phyloP scores from a whole-genome alignment of 2,113 vertebrate genomes.

The Lepus timidus region DNA sequence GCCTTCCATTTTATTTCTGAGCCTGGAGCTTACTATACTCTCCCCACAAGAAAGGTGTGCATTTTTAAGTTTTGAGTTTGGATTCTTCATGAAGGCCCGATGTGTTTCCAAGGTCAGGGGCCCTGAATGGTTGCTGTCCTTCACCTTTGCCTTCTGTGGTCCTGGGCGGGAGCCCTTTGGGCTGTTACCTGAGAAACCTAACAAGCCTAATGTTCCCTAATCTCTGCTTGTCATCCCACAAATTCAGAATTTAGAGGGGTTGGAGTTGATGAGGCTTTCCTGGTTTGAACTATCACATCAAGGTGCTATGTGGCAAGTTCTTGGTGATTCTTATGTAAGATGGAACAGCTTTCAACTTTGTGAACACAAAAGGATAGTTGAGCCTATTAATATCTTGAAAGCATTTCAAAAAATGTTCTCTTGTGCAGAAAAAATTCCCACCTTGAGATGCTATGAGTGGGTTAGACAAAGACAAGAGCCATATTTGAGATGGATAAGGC shows the following conservation, averaged over 20 bases:
- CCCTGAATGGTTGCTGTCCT: background rate
- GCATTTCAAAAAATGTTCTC: constrained; percentile 5
- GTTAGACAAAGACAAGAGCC: constrained; percentile 61
- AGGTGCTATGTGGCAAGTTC: background rate
- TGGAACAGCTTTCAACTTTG: constrained; percentile 18
- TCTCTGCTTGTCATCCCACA: background rate
- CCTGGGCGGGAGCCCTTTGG: rapidly evolving
- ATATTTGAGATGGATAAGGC: constrained; percentile 57
- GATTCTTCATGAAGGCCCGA: background rate
- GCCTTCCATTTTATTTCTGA: background rate
- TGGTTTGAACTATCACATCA: background rate
- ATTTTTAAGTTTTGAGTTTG: background rate
- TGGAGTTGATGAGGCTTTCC: background rate
- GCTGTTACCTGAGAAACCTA: too few species aligned
- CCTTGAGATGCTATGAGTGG: constrained; percentile 55
- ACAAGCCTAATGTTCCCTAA: too few species aligned
- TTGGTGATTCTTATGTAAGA: background rate
- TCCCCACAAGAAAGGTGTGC: background rate
- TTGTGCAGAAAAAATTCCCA: background rate
- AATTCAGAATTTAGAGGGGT: background rate
- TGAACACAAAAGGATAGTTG: constrained; percentile 10
- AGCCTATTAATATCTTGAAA: background rate
- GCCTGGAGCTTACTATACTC: background rate
- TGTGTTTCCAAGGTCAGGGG: background rate
- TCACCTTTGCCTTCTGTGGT: background rate